These are phyloP conservation scores for Chiloscyllium plagiosum DNA, from an alignment of 2,113 vertebrate species.

Conservation along the genomic window DNA sequence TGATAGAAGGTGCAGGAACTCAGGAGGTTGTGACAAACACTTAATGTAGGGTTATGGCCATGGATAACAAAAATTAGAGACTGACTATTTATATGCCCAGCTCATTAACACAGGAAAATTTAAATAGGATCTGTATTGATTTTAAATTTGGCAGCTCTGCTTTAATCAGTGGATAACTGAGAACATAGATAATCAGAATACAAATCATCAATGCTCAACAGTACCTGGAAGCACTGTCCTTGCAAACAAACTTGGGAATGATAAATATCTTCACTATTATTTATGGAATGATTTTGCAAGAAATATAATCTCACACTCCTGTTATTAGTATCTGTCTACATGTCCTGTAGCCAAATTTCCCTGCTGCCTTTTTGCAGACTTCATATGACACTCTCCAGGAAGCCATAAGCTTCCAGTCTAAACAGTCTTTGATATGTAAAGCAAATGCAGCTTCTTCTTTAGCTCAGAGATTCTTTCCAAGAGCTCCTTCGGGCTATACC, in stretches of 20 bases:
- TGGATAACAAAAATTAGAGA: neutral
- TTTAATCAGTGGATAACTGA: neutral
- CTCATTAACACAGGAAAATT: neutral
- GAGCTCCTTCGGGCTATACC: neutral
- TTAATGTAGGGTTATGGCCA: neutral
- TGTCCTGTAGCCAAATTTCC: slow-evolving; percentile 6
- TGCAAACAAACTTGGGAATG: slow-evolving; percentile 12
- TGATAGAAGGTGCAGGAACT: neutral
- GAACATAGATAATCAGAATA: neutral
- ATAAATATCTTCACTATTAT: neutral
- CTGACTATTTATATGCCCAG: neutral
- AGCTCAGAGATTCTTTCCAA: neutral
- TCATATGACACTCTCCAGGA: neutral
- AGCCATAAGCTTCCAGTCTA: neutral
- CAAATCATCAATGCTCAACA: neutral
- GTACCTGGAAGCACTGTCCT: neutral
- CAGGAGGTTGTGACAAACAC: neutral
- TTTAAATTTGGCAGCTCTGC: slow-evolving; percentile 2
- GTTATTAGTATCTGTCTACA: neutral
- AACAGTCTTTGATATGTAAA: slow-evolving; percentile 22
- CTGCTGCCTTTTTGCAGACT: neutral
- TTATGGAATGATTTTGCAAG: neutral
- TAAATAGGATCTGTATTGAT: neutral
- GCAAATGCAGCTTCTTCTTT: neutral
- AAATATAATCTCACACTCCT: neutral